phyloP scores from a whole-genome alignment of 2,888 invertebrate species.

The Trisateles emortualis region DNA sequence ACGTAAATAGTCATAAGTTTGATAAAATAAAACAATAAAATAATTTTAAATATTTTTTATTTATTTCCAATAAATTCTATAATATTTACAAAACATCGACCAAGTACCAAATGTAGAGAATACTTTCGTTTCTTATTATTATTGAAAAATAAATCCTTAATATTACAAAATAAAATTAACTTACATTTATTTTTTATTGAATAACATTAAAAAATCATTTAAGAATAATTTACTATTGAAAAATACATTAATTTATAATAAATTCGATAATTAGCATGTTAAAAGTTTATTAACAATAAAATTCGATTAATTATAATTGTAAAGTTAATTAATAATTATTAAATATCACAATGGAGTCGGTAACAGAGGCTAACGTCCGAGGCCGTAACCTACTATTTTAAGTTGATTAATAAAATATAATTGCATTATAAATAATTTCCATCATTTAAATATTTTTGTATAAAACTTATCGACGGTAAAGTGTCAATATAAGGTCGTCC shows the following conservation, averaged over 20 bases:
- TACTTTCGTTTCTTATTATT: conserved; percentile 24
- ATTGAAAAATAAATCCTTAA: conserved; percentile 12
- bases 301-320: conserved; percentile 20
- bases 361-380: conserved; percentile 4
- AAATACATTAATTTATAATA: neutral
- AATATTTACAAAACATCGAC: conserved; percentile 50
- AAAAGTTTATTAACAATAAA: conserved; percentile 6
- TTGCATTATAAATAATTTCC: neutral
- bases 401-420: too few relatives aligned
- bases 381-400: too few relatives aligned
- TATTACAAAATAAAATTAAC: conserved; percentile 8
- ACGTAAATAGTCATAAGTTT: neutral
- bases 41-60: conserved; percentile 2
- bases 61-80: conserved; percentile 31
- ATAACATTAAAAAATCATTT: conserved; percentile 1
- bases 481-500: too few relatives aligned
- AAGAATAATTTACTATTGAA: neutral
- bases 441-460: neutral
- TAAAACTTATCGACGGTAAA: too few relatives aligned
- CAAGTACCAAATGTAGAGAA: conserved; percentile 48
- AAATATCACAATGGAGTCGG: conserved; percentile 43
- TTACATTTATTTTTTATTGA: neutral
- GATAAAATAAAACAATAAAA: neutral
- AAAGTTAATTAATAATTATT: conserved; percentile 23
- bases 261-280: conserved; percentile 16